A percentile compares a stretch with the other conserved stretches of the same genome.
These are phyloP conservation scores for Eleutherodactylus coqui DNA, from an alignment of 2,797 vertebrate species.

Conservation along the genomic window DNA sequence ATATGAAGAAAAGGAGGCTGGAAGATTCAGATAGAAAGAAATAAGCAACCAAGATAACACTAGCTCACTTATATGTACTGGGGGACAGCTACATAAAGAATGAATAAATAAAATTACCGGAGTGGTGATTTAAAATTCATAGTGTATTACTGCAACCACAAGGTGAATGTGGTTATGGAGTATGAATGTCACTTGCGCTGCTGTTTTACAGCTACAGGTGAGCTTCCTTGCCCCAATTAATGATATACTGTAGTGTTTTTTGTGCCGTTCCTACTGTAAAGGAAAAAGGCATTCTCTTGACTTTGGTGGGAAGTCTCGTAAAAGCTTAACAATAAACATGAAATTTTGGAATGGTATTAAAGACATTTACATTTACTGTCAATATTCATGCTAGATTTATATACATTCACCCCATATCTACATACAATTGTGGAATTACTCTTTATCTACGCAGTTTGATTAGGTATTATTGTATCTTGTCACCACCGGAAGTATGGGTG, in stretches of 20 bases:
- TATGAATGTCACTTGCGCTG: background rate
- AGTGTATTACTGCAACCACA: background rate
- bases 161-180: background rate
- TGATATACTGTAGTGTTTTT: background rate
- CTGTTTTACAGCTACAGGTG: no score
- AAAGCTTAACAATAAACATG: background rate
- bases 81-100: no score
- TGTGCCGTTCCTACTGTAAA: background rate
- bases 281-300: background rate
- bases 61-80: no score
- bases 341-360: background rate
- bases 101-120: no score
- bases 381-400: background rate
- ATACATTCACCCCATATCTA: background rate
- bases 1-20: no score
- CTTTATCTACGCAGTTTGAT: background rate
- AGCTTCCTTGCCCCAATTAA: background rate
- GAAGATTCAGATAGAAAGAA: no score
- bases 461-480: no score
- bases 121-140: background rate
- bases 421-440: background rate
- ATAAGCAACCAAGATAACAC: no score
- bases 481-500: no score
- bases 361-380: background rate
- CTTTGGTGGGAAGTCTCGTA: background rate